phyloP scores from a whole-genome alignment of 2,888 invertebrate species.

The Zhuqinia jingwanae region DNA sequence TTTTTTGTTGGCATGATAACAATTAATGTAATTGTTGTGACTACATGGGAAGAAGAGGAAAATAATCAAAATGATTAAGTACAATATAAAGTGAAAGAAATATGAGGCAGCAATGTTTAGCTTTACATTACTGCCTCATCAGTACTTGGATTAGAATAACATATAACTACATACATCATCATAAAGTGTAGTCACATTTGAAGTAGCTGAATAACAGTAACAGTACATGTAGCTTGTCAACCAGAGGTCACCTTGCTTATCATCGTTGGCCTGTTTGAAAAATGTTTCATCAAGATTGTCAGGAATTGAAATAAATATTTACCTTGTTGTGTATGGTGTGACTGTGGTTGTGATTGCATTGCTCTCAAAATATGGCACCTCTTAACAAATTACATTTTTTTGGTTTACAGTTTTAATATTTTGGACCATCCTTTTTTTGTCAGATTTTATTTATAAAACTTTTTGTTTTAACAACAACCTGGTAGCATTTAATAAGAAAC shows the following conservation, averaged over 20 bases:
- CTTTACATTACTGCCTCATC: no score
- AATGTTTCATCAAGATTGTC: slow-evolving; percentile 1
- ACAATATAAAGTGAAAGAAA: no score
- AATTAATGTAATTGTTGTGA: no score
- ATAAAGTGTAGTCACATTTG: not conserved
- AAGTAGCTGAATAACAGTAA: not conserved
- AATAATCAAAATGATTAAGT: no score
- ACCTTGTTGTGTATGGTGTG: slow-evolving; percentile 28
- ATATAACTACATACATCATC: no score
- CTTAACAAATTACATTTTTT: slow-evolving; percentile 27
- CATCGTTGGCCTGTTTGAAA: not conserved
- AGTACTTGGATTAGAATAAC: no score
- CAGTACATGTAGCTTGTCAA: not conserved
- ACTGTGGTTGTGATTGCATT: slow-evolving; percentile 28
- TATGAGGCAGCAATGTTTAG: no score
- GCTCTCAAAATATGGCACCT: not conserved
- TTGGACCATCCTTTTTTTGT: slow-evolving; percentile 36
- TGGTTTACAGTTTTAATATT: not conserved
- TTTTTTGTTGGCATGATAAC: no score
- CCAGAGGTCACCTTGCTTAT: not conserved
- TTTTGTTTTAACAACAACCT: not conserved
- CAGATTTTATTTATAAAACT: not conserved
- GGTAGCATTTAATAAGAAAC: not conserved
- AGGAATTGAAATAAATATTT: slow-evolving; percentile 30
- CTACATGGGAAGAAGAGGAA: no score